Percentiles rank a stretch among this genome's conserved stretches.
Evolutionary conservation across 2,113 vertebrate species (phyloP).

Genomic region (Diglossa brunneiventris): DNA sequence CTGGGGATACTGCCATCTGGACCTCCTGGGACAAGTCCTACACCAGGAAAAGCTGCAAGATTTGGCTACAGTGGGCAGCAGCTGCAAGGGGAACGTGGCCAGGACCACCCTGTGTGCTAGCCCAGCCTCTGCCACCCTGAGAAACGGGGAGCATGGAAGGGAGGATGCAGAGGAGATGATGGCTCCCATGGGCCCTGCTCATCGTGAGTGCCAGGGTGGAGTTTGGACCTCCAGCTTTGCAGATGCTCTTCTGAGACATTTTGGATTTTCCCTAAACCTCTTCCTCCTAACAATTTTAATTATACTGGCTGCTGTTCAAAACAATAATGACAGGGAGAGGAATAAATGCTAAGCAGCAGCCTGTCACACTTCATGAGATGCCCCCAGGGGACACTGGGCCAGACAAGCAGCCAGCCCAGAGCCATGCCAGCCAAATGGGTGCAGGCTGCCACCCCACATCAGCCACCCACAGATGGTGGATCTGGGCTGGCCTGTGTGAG

Average conservation of each 20-base stretch:
- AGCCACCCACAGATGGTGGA: neutral
- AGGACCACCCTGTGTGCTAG: constrained; percentile 12
- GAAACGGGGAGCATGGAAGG: neutral
- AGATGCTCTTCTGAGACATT: constrained; percentile 2
- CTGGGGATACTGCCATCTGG: neutral
- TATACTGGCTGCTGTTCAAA: constrained; percentile 29
- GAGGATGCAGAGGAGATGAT: neutral
- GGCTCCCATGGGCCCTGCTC: neutral
- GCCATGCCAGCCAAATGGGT: neutral
- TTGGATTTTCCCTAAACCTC: constrained; percentile 17
- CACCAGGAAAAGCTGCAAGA: neutral
- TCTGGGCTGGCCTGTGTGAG: neutral
- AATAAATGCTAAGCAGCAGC: neutral
- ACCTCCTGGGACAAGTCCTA: neutral
- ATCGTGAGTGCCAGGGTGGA: neutral
- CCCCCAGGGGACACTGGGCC: neutral
- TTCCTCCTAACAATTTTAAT: neutral
- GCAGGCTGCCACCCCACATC: neutral
- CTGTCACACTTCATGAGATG: neutral
- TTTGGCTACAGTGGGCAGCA: neutral
- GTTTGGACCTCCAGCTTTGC: constrained; percentile 22
- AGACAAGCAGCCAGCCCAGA: neutral
- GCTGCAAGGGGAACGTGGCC: rapidly evolving
- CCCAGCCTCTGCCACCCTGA: neutral
- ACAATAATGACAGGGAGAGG: neutral